phyloP scores from a whole-genome alignment of 2,888 invertebrate species.

The Cistogaster globosa region DNA sequence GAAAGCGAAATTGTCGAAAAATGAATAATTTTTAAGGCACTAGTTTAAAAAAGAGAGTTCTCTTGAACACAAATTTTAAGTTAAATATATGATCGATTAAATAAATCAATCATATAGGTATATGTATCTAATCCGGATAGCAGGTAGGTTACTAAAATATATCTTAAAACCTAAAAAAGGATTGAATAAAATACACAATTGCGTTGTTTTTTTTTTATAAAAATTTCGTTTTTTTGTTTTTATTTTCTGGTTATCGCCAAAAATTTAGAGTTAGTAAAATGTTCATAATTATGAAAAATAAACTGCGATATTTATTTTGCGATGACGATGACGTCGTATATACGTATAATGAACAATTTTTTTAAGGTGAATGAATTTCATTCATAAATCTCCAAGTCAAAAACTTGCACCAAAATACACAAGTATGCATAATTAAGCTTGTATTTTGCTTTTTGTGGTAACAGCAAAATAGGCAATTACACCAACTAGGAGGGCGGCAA shows the following conservation, averaged over 20 bases:
- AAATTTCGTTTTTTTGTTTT: background rate
- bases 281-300: slow-evolving; percentile 8
- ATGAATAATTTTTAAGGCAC: too few species aligned
- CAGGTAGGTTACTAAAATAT: too few species aligned
- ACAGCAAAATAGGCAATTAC: slow-evolving; percentile 94
- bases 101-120: too few species aligned
- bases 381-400: slow-evolving; percentile 74
- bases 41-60: too few species aligned
- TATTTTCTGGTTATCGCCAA: background rate
- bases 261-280: background rate
- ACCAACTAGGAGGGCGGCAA: slow-evolving; percentile 91
- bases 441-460: slow-evolving; percentile 91
- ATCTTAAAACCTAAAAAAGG: too few species aligned
- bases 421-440: slow-evolving; percentile 84
- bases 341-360: slow-evolving; percentile 13
- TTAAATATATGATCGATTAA: too few species aligned
- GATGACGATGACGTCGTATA: slow-evolving; percentile 5
- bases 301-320: background rate
- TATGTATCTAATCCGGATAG: too few species aligned
- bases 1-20: too few species aligned
- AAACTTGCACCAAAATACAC: slow-evolving; percentile 1
- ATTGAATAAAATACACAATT: too few species aligned
- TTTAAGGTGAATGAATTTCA: slow-evolving; percentile 81
- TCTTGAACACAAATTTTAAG: too few species aligned
- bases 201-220: too few species aligned